A percentile compares a stretch with the other conserved stretches of the same genome.
These are phyloP conservation scores for Siphamia tubifer DNA, from an alignment of 2,113 vertebrate genomes.

Conservation along the genomic window DNA sequence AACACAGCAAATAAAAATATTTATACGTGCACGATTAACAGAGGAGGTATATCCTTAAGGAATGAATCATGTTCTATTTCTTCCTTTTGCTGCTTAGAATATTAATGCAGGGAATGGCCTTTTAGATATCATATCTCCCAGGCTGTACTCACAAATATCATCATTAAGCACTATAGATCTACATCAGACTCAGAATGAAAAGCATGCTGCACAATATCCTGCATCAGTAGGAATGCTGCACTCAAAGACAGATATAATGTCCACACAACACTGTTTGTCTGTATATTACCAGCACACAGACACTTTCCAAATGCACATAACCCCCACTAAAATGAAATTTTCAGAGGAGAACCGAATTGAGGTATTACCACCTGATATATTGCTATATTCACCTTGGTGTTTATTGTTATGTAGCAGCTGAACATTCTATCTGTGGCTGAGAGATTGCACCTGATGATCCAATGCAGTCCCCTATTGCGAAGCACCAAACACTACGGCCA, in stretches of 20 bases:
- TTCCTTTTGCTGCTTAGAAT: constrained; percentile 53
- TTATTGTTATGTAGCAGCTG: neutral
- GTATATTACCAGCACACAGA: neutral
- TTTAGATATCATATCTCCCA: constrained; percentile 43
- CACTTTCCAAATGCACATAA: neutral
- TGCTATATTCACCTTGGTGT: neutral
- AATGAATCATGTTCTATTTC: constrained; percentile 39
- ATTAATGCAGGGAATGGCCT: constrained; percentile 62
- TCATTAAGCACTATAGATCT: constrained; percentile 34
- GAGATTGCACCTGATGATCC: constrained; percentile 22
- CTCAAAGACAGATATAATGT: neutral
- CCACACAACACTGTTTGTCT: neutral
- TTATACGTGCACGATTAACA: constrained; percentile 61
- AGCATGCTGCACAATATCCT: neutral
- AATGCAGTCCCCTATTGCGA: constrained; percentile 23
- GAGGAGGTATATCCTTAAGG: constrained; percentile 46
- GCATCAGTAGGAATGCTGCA: neutral
- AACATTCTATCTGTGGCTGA: constrained; percentile 10
- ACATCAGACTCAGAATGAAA: neutral
- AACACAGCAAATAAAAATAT: constrained; percentile 58
- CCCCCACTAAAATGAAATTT: neutral
- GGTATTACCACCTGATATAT: neutral
- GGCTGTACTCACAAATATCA: constrained; percentile 42
- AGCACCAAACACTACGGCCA: constrained; percentile 12
- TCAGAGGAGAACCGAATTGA: neutral